phyloP scores from a whole-genome alignment of 2,797 vertebrate genomes.

The Buceros bicornis region DNA sequence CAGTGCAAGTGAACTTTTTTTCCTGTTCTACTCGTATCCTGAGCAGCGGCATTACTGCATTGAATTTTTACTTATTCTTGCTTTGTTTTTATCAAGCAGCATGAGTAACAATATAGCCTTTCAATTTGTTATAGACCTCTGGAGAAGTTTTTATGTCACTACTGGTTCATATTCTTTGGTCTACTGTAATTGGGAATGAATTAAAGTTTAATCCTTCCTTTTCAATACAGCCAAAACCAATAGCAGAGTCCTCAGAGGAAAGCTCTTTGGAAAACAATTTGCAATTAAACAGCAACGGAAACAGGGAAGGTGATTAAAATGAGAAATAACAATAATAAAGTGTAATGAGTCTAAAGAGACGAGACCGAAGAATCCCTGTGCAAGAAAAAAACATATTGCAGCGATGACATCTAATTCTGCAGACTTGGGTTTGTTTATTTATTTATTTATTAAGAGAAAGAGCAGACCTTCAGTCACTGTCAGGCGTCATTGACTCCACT shows the following conservation, averaged over 20 bases:
- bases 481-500: background rate
- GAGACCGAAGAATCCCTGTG: background rate
- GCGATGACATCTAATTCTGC: background rate
- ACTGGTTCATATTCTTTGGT: background rate
- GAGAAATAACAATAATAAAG: slow-evolving; percentile 14
- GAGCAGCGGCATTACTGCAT: background rate
- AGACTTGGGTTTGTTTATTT: background rate
- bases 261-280: slow-evolving; percentile 24
- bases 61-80: background rate
- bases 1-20: background rate
- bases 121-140: background rate
- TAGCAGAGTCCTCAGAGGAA: background rate
- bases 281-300: slow-evolving; percentile 29
- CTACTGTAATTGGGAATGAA: slow-evolving; percentile 33
- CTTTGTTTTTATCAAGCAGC: background rate
- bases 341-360: background rate
- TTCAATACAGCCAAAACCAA: background rate
- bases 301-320: slow-evolving; percentile 9
- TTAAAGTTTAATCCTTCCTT: slow-evolving; percentile 42
- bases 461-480: background rate
- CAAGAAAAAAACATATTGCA: background rate
- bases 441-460: background rate
- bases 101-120: background rate
- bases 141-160: background rate
- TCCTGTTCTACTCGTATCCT: background rate